A percentile compares a stretch with the other conserved stretches of the same genome.
These are phyloP conservation scores for Cetonia aurata DNA, from an alignment of 2,888 invertebrate species.

Conservation along the genomic window DNA sequence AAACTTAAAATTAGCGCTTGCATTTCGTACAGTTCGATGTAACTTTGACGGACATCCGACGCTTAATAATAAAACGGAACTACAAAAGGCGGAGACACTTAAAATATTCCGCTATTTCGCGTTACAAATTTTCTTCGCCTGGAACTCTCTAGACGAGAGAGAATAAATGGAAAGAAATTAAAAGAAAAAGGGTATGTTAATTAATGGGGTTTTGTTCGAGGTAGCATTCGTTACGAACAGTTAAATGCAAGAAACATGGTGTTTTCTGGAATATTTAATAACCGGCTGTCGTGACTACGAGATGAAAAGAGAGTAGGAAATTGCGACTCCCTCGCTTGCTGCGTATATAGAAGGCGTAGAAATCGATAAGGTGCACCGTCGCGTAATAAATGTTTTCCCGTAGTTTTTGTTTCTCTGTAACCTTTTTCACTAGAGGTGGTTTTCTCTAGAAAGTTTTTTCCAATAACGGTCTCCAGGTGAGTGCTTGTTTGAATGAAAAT, in stretches of 20 bases:
- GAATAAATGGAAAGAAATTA: constrained; percentile 4
- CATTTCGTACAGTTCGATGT: constrained; percentile 9
- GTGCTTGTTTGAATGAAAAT: constrained; percentile 31
- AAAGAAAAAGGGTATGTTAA: constrained; percentile 26
- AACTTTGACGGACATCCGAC: constrained; percentile 17
- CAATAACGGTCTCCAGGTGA: constrained; percentile 29
- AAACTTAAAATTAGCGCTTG: constrained; percentile 26
- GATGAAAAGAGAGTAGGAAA: constrained; percentile 8
- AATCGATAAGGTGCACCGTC: constrained; percentile 37
- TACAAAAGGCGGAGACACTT: constrained; percentile 18
- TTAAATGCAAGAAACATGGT: constrained; percentile 11
- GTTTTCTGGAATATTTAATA: constrained; percentile 39
- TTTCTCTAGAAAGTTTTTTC: constrained; percentile 22
- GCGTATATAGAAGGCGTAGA: constrained; percentile 28
- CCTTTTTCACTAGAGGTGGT: constrained; percentile 9
- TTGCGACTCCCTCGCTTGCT: constrained; percentile 1
- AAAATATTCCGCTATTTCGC: background rate
- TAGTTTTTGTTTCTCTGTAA: constrained; percentile 35
- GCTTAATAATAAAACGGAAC: constrained; percentile 9
- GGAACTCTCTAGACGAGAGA: background rate
- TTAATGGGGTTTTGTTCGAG: constrained; percentile 23
- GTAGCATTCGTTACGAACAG: constrained; percentile 11
- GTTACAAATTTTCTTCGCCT: constrained; percentile 10
- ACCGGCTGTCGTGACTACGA: background rate
- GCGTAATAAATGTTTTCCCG: constrained; percentile 40